phyloP scores from a whole-genome alignment of 2,888 invertebrate species.

The Coronaproctus castanopsis region DNA sequence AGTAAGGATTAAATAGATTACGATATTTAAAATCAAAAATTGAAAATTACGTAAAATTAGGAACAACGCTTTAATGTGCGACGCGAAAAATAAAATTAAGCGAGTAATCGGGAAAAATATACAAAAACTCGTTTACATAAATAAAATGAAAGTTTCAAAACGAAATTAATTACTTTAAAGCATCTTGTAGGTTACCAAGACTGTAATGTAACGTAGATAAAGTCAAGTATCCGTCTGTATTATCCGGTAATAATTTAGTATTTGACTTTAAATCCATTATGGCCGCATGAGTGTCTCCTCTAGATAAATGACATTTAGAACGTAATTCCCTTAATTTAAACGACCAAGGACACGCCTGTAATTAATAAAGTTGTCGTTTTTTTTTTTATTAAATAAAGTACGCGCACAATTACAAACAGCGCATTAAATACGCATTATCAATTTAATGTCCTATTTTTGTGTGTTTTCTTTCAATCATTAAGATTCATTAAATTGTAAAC shows the following conservation, averaged over 20 bases:
- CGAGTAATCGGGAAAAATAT: no score
- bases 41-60: no score
- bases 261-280: constrained; percentile 76
- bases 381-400: background rate
- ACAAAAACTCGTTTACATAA: no score
- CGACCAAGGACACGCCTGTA: constrained; percentile 67
- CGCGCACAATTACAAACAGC: background rate
- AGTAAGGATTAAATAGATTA: no score
- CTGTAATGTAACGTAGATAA: constrained; percentile 71
- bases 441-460: no score
- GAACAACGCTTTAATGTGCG: no score
- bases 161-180: constrained; percentile 46
- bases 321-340: constrained; percentile 59
- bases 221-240: constrained; percentile 64
- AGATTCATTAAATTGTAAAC: no score
- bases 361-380: no score
- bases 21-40: no score
- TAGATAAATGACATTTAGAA: constrained; percentile 60
- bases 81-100: no score
- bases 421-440: background rate
- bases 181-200: constrained; percentile 76
- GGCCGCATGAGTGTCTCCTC: constrained; percentile 64
- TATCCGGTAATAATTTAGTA: constrained; percentile 77
- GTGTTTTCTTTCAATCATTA: no score
- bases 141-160: no score